phyloP scores from a whole-genome alignment of 1,140 invertebrate genomes.

The Aphelinus atriplicis region DNA sequence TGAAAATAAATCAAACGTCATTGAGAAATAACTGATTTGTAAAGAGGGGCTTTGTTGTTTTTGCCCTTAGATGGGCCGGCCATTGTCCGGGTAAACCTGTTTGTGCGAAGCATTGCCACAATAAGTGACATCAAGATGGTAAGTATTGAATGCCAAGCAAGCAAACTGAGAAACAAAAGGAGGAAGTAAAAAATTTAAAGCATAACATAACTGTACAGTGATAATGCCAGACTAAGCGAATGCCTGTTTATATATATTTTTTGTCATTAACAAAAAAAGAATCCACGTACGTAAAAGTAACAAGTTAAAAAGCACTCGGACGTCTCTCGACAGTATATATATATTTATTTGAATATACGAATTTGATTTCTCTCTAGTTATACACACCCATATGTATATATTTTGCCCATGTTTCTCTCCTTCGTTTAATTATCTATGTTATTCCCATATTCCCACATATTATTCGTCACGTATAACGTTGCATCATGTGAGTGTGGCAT shows the following conservation, averaged over 20 bases:
- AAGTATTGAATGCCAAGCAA: slow-evolving; percentile 69
- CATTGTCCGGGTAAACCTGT: slow-evolving; percentile 94
- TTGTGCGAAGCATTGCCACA: slow-evolving; percentile 95
- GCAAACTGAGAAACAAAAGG: slow-evolving; percentile 26
- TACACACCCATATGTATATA: not conserved
- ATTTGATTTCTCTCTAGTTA: slow-evolving; percentile 24
- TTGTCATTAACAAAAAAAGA: not conserved
- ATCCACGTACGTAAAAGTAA: not conserved
- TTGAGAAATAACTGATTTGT: slow-evolving; percentile 53
- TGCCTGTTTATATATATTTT: slow-evolving; percentile 28
- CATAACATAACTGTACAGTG: slow-evolving; percentile 21
- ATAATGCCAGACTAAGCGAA: slow-evolving; percentile 27
- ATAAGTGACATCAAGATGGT: slow-evolving; percentile 99
- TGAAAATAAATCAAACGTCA: slow-evolving; percentile 36
- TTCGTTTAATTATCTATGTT: slow-evolving; percentile 33
- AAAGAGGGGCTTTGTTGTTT: slow-evolving; percentile 65
- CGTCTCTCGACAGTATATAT: slow-evolving; percentile 28
- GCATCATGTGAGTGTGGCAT: too few species aligned
- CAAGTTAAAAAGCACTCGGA: slow-evolving; percentile 23
- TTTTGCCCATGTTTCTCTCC: slow-evolving; percentile 22
- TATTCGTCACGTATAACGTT: not conserved
- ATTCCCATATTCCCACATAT: slow-evolving; percentile 19
- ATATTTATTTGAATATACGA: slow-evolving; percentile 13
- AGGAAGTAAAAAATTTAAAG: not conserved
- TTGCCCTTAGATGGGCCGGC: slow-evolving; percentile 87